Conservation (phyloP, 2,113 vertebrate species). For the Rafetus swinhoei region DNA sequence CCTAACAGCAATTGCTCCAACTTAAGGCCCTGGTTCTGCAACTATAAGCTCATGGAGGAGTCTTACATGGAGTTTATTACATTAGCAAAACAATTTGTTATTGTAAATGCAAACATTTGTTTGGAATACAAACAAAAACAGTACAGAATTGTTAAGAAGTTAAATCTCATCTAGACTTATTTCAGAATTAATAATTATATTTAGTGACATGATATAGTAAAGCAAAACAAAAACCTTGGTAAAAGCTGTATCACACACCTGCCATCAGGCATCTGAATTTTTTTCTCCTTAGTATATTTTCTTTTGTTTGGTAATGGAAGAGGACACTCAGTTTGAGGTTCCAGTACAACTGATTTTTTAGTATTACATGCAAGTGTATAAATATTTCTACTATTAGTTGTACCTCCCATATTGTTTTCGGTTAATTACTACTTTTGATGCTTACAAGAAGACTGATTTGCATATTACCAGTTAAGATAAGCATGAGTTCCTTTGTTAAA, state of each 20-base stretch:
- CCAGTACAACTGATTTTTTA: neutral
- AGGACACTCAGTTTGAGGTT: neutral
- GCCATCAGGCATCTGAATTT: neutral
- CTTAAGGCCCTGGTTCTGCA: too few relatives aligned
- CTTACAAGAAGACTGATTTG: neutral
- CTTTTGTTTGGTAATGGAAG: neutral
- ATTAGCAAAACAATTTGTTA: too few relatives aligned
- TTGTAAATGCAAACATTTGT: neutral
- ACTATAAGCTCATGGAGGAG: too few relatives aligned
- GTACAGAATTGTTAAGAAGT: neutral
- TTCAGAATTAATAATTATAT: neutral
- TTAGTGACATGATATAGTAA: neutral
- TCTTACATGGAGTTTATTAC: too few relatives aligned
- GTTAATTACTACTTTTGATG: neutral
- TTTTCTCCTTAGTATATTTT: neutral
- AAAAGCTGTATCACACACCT: neutral
- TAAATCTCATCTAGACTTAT: neutral
- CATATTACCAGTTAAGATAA: neutral
- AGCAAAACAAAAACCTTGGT: neutral
- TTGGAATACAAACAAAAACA: neutral
- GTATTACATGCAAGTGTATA: neutral
- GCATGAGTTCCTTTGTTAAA: neutral
- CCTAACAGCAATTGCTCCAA: too few relatives aligned
- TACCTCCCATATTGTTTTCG: neutral
- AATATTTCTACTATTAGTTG: neutral